phyloP scores from a whole-genome alignment of 2,797 vertebrate species.

The Paratrypauchen microcephalus region DNA sequence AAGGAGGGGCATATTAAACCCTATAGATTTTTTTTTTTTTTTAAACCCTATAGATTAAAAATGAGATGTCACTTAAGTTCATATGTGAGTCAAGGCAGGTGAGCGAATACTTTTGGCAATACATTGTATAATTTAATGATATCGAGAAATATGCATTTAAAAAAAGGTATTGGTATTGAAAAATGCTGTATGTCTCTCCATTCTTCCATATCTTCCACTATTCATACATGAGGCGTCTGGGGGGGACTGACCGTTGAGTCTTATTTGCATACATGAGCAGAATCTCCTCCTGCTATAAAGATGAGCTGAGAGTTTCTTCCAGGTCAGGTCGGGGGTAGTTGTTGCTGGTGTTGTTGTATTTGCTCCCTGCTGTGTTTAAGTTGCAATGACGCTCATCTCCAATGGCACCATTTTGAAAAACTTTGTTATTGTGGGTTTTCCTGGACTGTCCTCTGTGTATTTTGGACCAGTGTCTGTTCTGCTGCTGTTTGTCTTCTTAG shows the following conservation, averaged over 20 bases:
- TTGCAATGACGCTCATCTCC: slow-evolving; percentile 28
- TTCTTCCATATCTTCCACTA: neutral
- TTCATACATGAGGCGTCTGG: neutral
- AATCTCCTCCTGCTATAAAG: neutral
- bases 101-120: no score
- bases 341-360: neutral
- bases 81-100: no score
- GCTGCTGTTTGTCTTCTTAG: slow-evolving; percentile 52
- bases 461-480: slow-evolving; percentile 37
- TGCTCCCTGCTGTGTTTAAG: neutral
- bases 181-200: no score
- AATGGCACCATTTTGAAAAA: slow-evolving; percentile 56
- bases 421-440: slow-evolving; percentile 71
- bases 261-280: neutral
- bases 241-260: neutral
- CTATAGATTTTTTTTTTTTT: no score
- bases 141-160: no score
- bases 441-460: slow-evolving; percentile 56
- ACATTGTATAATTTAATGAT: no score
- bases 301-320: neutral
- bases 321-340: neutral
- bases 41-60: no score
- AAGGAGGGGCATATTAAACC: no score
- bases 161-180: no score
- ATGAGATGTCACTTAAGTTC: no score